A percentile compares a stretch with the other conserved stretches of the same genome.
Evolutionary conservation across 2,113 vertebrate genomes (phyloP).

Genomic region (Fregetta grallaria): DNA sequence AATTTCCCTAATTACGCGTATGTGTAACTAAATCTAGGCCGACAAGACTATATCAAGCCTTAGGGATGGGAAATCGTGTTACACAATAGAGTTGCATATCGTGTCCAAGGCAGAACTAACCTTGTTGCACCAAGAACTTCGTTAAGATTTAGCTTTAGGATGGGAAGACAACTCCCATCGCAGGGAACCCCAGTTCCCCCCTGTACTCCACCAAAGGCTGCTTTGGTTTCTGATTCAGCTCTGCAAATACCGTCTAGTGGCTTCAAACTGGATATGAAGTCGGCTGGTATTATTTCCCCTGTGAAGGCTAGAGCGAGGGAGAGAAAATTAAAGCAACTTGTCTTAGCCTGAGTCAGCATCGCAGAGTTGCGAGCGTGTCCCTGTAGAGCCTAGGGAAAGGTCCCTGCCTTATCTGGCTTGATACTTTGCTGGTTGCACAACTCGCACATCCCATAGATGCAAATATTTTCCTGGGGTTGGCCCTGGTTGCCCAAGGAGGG

Average conservation of each 20-base stretch:
- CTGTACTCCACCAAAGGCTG: background rate
- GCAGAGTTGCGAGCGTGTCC: rapidly evolving
- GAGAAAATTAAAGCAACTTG: background rate
- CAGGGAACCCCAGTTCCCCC: background rate
- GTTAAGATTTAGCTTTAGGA: background rate
- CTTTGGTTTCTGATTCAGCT: background rate
- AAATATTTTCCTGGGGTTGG: conserved; percentile 8
- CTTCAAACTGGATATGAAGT: background rate
- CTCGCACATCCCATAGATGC: background rate
- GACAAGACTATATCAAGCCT: background rate
- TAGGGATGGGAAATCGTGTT: background rate
- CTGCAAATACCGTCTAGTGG: background rate
- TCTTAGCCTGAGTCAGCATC: background rate
- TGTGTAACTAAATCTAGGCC: background rate
- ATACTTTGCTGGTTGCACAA: conserved; percentile 1
- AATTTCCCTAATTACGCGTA: background rate
- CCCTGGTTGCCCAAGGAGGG: conserved; percentile 6
- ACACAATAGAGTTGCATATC: background rate
- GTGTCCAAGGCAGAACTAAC: background rate
- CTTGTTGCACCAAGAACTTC: background rate
- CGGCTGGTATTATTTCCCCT: background rate
- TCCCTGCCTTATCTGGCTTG: background rate
- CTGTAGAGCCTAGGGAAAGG: background rate
- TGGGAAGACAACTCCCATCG: background rate
- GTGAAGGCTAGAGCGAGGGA: background rate